Base-by-base conservation (phyloP, 35 echinoderm and acorn worm genomes). In the Patiria miniata region DNA sequence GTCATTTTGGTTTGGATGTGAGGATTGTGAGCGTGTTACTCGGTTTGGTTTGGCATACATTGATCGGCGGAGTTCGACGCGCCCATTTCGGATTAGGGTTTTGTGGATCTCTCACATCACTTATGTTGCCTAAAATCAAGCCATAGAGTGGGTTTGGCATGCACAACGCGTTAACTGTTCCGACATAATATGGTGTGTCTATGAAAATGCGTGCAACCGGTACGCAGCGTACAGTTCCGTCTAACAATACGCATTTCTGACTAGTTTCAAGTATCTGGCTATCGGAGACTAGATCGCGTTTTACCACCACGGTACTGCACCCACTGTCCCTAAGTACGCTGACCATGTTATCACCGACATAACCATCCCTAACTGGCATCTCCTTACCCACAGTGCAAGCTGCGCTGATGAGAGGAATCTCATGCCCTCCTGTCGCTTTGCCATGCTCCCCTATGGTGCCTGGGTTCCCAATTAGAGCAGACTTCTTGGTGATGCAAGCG, bases 101-200 rank as follows among this genome's bases (percentile, higher is more conserved):
- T 14, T 85, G 26, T 29, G 89, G 42, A 9, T 77, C 50, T 53
- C 89, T 79, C 0, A 44, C 76, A 10, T 81, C 89, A 1, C 52
- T 30, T 37, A 85, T 58, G 52, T 91, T 91, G 12, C 89, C 82
- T 22, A 91, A 1, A 32, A 85, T 40, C 55, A 90, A 65, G 83
- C 83, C 88, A 77, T 90, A 83, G 4, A 90, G 18, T 28, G 88
- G 88, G 36, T 36, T 85, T 8, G 78, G 28, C 85, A 92, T 68
- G 37, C 84, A 69, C 57, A 93, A 15, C 16, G 91, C 91, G 5
- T 93, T 30, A 1, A 93, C 80, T 56, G n/a, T 38, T 40, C 91
- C 85, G 19, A 17, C 29, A 78, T n/a, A 93, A 34, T 85, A 93
- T 17, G 91, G 86, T 22, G 91, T 84, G 55, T 93, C 85, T 53